Evolutionary conservation across 1,140 invertebrate genomes (phyloP), one percentile per base, ranked within the genome.

Genomic region (Saccostrea echinata): DNA sequence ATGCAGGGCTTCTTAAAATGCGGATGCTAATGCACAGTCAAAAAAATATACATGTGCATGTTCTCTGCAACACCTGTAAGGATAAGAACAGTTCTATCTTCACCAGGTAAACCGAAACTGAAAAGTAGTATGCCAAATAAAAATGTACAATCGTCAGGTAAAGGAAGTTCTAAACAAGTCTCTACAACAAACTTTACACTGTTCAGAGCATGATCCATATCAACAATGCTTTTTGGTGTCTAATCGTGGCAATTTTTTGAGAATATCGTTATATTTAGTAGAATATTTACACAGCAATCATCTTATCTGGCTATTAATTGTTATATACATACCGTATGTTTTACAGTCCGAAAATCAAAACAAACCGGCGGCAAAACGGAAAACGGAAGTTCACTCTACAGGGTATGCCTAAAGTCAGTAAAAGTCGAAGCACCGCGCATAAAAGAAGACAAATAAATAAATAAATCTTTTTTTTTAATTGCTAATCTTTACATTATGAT

Each of bases 281-380:
- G 55, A 61, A 43, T 8, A 8, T 21, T 61, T 61, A 21, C 55
- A 61, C n/a, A 61, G 0, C 18, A 21, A 1, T 18, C 6, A 61
- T 21, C 18, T 21, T 61, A 21, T n/a, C 55, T 61, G 18, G 18
- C 55, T 61, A n/a, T 21, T 21, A 6, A 61, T 21, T 8, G 18
- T 61, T 6, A 61, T 30, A 33, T 33, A 76, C 68, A 30, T 76
- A 76, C 68, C 68, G 68, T 76, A 76, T 76, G 68, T 76, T 27
- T 4, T 30, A 30, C 68, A 16, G 24, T 76, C 27, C 68, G 3
- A 18, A 76, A 76, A 76, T 76, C 68, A 76, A 76, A 76, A 76
- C 68, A 76, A 76, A 76, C 68, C 68, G 68, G 68, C 68, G 68
- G 68, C 68, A 76, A 76, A 76, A 76, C 68, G 68, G 68, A 76